Percentiles rank a stretch among this genome's conserved stretches.
These are phyloP conservation scores for Cylloceria caligata DNA, from an alignment of 2,888 invertebrate species.

Conservation along the genomic window DNA sequence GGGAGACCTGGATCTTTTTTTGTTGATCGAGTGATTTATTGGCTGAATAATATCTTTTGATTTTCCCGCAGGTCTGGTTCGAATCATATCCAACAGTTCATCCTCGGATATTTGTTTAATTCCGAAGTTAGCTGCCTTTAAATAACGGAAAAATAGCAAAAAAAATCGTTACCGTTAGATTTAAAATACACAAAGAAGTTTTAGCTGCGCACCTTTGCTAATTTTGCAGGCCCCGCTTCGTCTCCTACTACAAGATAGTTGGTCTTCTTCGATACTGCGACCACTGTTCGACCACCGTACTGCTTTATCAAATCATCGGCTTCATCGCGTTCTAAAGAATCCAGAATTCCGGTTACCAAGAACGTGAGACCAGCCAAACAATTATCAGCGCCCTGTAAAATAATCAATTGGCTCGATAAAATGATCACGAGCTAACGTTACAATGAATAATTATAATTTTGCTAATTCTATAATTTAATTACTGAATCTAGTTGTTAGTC, in stretches of 20 bases:
- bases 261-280: constrained; percentile 91
- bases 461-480: neutral
- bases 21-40: constrained; percentile 32
- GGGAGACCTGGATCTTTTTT: constrained; percentile 51
- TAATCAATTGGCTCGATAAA: constrained; percentile 22
- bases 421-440: neutral
- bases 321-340: constrained; percentile 94
- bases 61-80: constrained; percentile 86
- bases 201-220: constrained; percentile 86
- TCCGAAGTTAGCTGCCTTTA: constrained; percentile 88
- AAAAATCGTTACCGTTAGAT: neutral
- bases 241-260: constrained; percentile 94
- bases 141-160: constrained; percentile 8
- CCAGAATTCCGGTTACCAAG: constrained; percentile 93
- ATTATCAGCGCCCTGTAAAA: constrained; percentile 88
- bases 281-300: constrained; percentile 92
- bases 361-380: constrained; percentile 91
- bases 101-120: constrained; percentile 93
- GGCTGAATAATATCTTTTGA: constrained; percentile 63
- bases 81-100: constrained; percentile 92
- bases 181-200: neutral
- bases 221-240: constrained; percentile 94
- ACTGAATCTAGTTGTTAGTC: neutral
- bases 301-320: constrained; percentile 90
- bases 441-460: neutral